Evolutionary conservation across 2,797 vertebrate species (phyloP), one percentile per base, ranked within the genome.

Genomic region (Acrossocheilus wenchowensis): DNA sequence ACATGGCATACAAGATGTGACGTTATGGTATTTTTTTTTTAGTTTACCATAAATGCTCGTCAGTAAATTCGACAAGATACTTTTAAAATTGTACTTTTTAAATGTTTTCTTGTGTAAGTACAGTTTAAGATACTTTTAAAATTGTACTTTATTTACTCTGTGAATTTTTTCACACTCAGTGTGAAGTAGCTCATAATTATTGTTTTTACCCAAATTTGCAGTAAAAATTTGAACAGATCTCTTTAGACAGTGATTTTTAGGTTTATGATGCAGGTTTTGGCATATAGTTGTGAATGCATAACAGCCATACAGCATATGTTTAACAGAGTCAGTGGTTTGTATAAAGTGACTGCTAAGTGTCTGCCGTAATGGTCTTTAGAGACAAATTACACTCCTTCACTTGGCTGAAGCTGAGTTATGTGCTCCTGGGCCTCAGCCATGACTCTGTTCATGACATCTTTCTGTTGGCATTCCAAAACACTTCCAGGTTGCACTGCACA

Each of bases 401-500:
- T 78, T 45, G 62, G 82, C 68, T 81, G 69, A 54, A 34, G 68
- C 81, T 34, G 52, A 87, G 74, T 68, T 84, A 64, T 84, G 68
- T 48, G 82, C 48, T 71, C 57, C 54, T 80, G 82, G 68, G 41
- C 43, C 39, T 41, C 41, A 21, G 68, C 86, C 71, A 78, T 23
- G 48, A 52, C 69, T 79, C 68, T 83, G 52, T 48, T 60, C 62
- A 23, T 36, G 30, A 30, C 34, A 80, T 83, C 57, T 71, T 26
- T 66, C 68, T 81, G 75, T 41, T 68, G 41, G 75, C 52, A 34
- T 57, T 71, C 26, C 66, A 48, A 34, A 64, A 12, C 36, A 72
- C 81, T 82, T 57, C 50, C 50, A 82, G 50, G 36, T 72, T 82
- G 26, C 6, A 6, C 4, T 81, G 64, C 23, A 82, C 36, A 54